These are phyloP conservation scores for Coleophora deauratella DNA, from an alignment of 2,888 invertebrate species.

Conservation along the genomic window DNA sequence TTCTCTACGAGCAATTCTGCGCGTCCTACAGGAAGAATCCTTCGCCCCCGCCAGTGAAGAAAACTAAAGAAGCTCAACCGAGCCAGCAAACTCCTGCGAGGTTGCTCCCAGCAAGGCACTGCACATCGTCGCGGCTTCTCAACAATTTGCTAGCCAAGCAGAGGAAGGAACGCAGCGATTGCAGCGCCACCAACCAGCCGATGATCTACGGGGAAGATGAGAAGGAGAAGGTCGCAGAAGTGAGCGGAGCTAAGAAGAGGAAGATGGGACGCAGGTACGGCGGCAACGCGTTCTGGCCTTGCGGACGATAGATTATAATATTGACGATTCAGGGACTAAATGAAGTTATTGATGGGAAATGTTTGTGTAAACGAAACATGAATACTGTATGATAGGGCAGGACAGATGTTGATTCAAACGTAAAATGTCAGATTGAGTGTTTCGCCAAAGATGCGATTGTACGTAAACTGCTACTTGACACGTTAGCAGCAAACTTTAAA, in stretches of 20 bases:
- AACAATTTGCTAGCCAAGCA: slow-evolving; percentile 44
- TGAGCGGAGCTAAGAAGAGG: slow-evolving; percentile 59
- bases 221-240: slow-evolving; percentile 22
- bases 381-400: slow-evolving; percentile 9
- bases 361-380: too few species aligned
- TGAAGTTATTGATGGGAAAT: too few species aligned
- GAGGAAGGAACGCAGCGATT: slow-evolving; percentile 21
- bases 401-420: slow-evolving; percentile 43
- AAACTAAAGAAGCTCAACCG: slow-evolving; percentile 6
- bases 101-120: slow-evolving; percentile 36
- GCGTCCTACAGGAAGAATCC: slow-evolving; percentile 41
- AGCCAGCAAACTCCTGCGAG: slow-evolving; percentile 19
- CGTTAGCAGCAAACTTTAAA: slow-evolving; percentile 45
- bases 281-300: slow-evolving; percentile 61
- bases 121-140: slow-evolving; percentile 44
- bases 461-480: slow-evolving; percentile 30
- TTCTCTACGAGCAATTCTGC: slow-evolving; percentile 68
- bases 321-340: too few species aligned
- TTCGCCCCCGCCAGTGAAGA: slow-evolving; percentile 20
- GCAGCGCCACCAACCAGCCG: slow-evolving; percentile 31
- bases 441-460: slow-evolving; percentile 51
- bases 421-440: slow-evolving; percentile 3
- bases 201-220: slow-evolving; percentile 28
- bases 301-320: slow-evolving; percentile 45
- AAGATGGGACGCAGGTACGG: slow-evolving; percentile 58